Conservation (phyloP, 2,113 vertebrate species). For the Hymenochirus boettgeri region DNA sequence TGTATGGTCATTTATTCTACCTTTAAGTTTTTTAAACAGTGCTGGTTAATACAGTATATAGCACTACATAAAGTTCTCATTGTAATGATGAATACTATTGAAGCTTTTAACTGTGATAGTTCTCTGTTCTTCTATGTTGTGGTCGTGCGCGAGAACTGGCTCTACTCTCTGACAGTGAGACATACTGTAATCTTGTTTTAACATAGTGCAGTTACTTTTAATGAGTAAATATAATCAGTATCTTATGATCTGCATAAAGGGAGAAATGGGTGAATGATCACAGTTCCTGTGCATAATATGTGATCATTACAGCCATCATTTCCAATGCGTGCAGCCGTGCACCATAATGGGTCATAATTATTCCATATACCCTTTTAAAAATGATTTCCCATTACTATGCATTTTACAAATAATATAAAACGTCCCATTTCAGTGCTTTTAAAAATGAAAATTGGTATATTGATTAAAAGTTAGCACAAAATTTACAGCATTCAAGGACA, state of each 20-base stretch:
- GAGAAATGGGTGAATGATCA: slow-evolving; percentile 16
- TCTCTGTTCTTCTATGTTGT: not conserved
- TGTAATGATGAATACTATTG: not conserved
- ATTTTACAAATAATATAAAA: slow-evolving; percentile 30
- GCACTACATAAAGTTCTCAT: too few species aligned
- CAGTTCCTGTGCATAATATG: slow-evolving; percentile 13
- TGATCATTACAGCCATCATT: slow-evolving; percentile 16
- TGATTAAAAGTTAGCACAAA: slow-evolving; percentile 31
- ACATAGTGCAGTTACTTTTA: slow-evolving; percentile 20
- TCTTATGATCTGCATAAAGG: slow-evolving; percentile 22
- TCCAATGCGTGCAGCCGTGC: slow-evolving; percentile 9
- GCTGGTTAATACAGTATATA: too few species aligned
- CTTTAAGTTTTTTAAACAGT: too few species aligned
- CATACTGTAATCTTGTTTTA: slow-evolving; percentile 1
- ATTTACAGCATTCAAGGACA: slow-evolving; percentile 25
- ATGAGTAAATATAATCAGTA: slow-evolving; percentile 26
- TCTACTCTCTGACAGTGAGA: not conserved
- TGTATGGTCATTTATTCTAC: too few species aligned
- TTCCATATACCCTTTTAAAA: slow-evolving; percentile 20
- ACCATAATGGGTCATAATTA: slow-evolving; percentile 28
- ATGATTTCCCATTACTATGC: slow-evolving; percentile 12
- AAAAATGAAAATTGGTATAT: slow-evolving; percentile 34
- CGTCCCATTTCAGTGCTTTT: slow-evolving; percentile 25
- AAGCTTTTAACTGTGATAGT: not conserved
- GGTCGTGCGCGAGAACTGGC: not conserved